A percentile compares a stretch with the other conserved stretches of the same genome.
Evolutionary conservation across 1,140 invertebrate genomes (phyloP).

Genomic region (Achroia grisella): DNA sequence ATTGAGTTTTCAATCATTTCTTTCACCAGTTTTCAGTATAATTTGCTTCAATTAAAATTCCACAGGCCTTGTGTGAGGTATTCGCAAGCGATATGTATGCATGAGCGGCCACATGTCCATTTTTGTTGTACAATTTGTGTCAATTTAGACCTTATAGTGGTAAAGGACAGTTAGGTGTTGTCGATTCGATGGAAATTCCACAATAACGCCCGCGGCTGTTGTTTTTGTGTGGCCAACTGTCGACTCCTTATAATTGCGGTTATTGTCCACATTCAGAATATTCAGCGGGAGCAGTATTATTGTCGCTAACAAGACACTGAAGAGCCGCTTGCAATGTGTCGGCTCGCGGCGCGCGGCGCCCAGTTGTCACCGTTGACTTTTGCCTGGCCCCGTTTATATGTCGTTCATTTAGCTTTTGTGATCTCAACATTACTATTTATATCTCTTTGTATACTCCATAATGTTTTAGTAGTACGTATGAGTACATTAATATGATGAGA

Average conservation of each 20-base stretch:
- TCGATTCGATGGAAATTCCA: background rate
- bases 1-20: constrained; percentile 28
- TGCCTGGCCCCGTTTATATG: constrained; percentile 13
- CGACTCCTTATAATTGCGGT: constrained; percentile 9
- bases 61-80: constrained; percentile 23
- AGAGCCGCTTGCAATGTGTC: constrained; percentile 26
- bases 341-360: background rate
- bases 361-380: constrained; percentile 5
- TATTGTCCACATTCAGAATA: constrained; percentile 12
- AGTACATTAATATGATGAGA: background rate
- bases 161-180: background rate
- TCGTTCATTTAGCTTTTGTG: constrained; percentile 16
- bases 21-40: constrained; percentile 14
- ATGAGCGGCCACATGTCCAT: constrained; percentile 19
- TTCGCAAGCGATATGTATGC: constrained; percentile 19
- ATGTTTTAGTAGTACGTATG: too few species aligned
- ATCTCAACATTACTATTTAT: constrained; percentile 5
- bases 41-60: constrained; percentile 29
- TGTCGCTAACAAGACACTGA: constrained; percentile 15
- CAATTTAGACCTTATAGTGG: background rate
- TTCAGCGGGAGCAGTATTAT: constrained; percentile 7
- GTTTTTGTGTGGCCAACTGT: constrained; percentile 23
- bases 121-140: constrained; percentile 4
- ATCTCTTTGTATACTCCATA: too few species aligned
- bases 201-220: constrained; percentile 11